Base-by-base conservation (phyloP, 1,140 invertebrate species). In the Ridgeia piscesae region DNA sequence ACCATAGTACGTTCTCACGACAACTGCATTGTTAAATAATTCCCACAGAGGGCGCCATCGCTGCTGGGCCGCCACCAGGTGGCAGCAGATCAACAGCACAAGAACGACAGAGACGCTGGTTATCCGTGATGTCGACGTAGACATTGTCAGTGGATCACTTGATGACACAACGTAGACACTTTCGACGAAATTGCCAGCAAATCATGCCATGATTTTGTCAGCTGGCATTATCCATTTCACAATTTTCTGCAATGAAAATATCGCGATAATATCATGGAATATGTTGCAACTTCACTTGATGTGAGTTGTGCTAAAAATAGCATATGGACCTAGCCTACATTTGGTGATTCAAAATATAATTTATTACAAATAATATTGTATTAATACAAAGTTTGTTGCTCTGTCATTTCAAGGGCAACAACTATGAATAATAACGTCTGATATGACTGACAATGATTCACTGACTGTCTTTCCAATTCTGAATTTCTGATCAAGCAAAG, bases 1-100 rank as follows among this genome's bases (percentile, higher is more conserved):
- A 21, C 91, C 91, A 35, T 91, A 91, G 48, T 91, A 35, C 6
- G 91, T 91, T 58, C 91, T 8, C 91, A 91, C 91, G 11, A 42
- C 34, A 35, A 91, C 91, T 21, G 33, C 33, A 34, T 34, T 34
- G 8, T 35, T 48, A 50, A 48, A 91, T 33, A 33, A 14, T 17
- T 91, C 91, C 91, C 91, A 91, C 33, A 48, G 91, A 27, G 91
- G 35, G 8, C 91, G 50, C 91, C 91, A 91, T 1, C 35, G 14
- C 35, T 90, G 89, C 21, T 90, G 89, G 21, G 89, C n/a, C 21
- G 31, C 34, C 34, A 42, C 35, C 31, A 90, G 35, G 89, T 34
- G 35, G 35, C 34, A 90, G 89, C 34, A 31, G 9, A 27, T 42
- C 4, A n/a, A 90, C 34, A 90, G 31, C 89, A 90, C 89, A 90